Evolutionary conservation across 2,797 vertebrate genomes (phyloP).

Genomic region (Fundulus diaphanus): DNA sequence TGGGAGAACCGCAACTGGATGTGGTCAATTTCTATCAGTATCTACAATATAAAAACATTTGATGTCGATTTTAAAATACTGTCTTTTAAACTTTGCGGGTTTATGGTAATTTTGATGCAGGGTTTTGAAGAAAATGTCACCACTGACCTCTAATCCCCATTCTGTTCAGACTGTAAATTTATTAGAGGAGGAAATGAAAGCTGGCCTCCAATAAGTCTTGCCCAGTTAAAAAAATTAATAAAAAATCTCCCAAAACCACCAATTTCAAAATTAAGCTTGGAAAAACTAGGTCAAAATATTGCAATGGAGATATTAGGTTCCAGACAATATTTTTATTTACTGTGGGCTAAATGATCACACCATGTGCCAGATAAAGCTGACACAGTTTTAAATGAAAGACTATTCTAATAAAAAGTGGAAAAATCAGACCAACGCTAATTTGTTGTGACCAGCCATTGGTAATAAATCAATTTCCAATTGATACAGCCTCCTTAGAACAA

Average conservation of each 20-base stretch:
- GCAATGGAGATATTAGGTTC: background rate
- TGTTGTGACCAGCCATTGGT: background rate
- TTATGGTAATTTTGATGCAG: too few species aligned
- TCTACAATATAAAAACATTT: too few species aligned
- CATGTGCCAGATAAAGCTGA: slow-evolving; percentile 3
- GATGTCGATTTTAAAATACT: too few species aligned
- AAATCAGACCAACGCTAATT: background rate
- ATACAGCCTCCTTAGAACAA: background rate
- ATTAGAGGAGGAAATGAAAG: slow-evolving; percentile 31
- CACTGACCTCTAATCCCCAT: background rate
- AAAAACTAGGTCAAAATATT: background rate
- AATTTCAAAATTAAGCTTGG: background rate
- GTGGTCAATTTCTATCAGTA: too few species aligned
- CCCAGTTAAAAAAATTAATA: background rate
- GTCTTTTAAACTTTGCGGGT: too few species aligned
- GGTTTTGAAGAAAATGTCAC: background rate
- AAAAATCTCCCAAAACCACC: background rate
- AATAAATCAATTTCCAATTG: background rate
- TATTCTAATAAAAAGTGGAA: slow-evolving; percentile 13
- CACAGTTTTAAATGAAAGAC: slow-evolving; percentile 1
- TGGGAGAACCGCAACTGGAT: too few species aligned
- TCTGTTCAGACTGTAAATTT: slow-evolving; percentile 3
- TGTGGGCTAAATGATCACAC: background rate
- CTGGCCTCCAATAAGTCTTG: slow-evolving; percentile 2
- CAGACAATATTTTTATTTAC: slow-evolving; percentile 4